Base-by-base conservation (phyloP, 2,888 invertebrate species). In the Tipula unca region DNA sequence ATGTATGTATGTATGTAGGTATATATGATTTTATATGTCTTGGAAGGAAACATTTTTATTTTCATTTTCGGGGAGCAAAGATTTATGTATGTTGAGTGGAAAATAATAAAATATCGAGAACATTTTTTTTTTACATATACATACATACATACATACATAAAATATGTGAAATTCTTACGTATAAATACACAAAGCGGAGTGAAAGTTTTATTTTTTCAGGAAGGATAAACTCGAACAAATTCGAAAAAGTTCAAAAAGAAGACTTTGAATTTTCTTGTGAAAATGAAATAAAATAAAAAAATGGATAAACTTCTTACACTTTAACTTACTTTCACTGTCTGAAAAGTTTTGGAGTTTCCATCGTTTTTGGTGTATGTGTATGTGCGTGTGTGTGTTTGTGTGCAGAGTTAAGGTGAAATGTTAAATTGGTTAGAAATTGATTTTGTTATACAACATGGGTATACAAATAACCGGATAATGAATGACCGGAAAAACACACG, bases 51-150 rank as follows among this genome's bases (percentile, higher is more conserved):
- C 10, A 13, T 69, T 69, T 54, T 69, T 48, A 1, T n/a, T 69
- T 69, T 69, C 69, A 69, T 69, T 69, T 69, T 69, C 25, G 69
- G 13, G 69, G 69, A 8, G 17, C n/a, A 20, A 69, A 69, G 69
- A 69, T 69, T 69, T 69, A 69, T 69, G 69, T 69, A 69, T 69
- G 25, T 69, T 69, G 69, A 69, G 69, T 69, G 69, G 69, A 69
- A 69, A 69, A 69, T 69, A 69, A 69, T 69, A 69, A 69, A 69
- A 69, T 69, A 69, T 69, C 25, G 69, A 25, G 25, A 69, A 69
- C 10, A 25, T 69, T 69, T 69, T 25, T 25, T 69, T 25, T 0
- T 10, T 25, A 69, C 25, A 48, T n/a, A n/a, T n/a, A n/a, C 17
- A 69, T 69, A 8, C 69, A 69, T 8, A 69, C 69, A 25, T 69